These are phyloP conservation scores for Pristionchus arcanus DNA, from an alignment of 2,888 invertebrate genomes.

Conservation along the genomic window DNA sequence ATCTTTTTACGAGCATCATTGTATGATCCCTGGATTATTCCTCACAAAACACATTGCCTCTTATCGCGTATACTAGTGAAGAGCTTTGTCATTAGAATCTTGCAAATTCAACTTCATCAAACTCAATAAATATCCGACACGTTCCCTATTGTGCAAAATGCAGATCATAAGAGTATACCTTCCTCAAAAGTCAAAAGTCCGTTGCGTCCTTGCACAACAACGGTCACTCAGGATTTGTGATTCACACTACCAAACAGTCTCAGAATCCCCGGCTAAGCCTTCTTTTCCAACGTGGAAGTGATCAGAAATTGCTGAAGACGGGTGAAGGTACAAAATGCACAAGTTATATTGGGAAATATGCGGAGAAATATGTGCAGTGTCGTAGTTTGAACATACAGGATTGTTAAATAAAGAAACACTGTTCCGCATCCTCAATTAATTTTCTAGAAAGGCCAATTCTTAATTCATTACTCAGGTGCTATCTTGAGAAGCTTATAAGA, in stretches of 20 bases:
- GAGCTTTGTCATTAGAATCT: not conserved
- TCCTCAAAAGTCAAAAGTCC: not conserved
- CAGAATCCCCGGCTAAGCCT: slow-evolving; percentile 3
- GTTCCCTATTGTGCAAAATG: not conserved
- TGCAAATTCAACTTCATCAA: not conserved
- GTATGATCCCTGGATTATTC: slow-evolving; percentile 14
- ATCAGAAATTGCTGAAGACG: not conserved
- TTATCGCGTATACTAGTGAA: not conserved
- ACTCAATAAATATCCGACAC: not conserved
- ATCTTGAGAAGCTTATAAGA: not conserved
- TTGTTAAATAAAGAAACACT: no score
- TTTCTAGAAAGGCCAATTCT: no score
- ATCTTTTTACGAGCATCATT: not conserved
- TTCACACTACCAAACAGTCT: not conserved
- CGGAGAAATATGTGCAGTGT: no score
- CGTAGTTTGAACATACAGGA: no score
- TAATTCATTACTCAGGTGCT: no score
- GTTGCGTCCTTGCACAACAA: not conserved
- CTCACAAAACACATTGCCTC: not conserved
- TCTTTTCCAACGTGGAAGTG: not conserved
- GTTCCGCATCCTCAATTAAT: no score
- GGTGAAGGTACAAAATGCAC: not conserved
- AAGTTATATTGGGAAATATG: not conserved
- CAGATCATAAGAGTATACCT: not conserved
- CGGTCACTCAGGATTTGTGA: slow-evolving; percentile 11